Evolutionary conservation across 2,797 vertebrate genomes (phyloP).

Genomic region (Lagorchestes hirsutus): DNA sequence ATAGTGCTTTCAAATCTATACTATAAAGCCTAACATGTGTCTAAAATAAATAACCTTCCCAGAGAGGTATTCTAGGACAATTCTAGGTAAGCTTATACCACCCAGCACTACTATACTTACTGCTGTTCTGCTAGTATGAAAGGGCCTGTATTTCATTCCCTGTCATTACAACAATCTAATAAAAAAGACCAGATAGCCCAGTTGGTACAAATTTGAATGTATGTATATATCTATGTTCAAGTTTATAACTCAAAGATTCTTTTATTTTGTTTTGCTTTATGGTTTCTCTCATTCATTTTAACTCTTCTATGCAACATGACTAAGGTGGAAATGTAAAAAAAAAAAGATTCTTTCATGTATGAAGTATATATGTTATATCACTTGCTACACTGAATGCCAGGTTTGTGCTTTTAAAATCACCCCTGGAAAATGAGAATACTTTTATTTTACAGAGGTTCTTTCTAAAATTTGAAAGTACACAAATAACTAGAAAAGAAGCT

Average conservation of each 20-base stretch:
- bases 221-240: conserved; percentile 18
- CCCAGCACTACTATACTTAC: background rate
- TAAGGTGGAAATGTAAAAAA: no score
- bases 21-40: background rate
- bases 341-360: background rate
- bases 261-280: background rate
- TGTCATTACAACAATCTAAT: background rate
- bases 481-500: conserved; percentile 74
- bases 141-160: background rate
- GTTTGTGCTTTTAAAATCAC: conserved; percentile 1
- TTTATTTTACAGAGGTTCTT: conserved; percentile 61
- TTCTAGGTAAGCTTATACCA: background rate
- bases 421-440: conserved; percentile 55
- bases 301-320: no score
- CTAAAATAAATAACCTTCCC: background rate
- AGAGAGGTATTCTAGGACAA: background rate
- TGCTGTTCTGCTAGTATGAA: background rate
- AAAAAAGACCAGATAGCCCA: conserved; percentile 24
- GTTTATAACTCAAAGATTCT: background rate
- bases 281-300: no score
- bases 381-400: background rate
- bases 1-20: background rate
- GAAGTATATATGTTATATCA: background rate
- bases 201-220: background rate
- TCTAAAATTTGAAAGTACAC: conserved; percentile 69